phyloP scores from a whole-genome alignment of 2,888 invertebrate genomes.

The Pogonocherus hispidulus region DNA sequence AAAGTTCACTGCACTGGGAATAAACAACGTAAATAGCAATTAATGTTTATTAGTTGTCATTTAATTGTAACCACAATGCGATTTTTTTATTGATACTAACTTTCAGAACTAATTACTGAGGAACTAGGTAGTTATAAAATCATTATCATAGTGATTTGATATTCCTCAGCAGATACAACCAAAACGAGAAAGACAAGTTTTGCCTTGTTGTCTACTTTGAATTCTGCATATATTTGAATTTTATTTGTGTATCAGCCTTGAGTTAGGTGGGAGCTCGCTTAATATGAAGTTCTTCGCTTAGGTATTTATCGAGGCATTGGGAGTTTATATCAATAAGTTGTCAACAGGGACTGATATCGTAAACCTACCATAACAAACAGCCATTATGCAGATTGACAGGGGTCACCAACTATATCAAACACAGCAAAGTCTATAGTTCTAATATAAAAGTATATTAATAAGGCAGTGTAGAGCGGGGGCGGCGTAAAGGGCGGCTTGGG shows the following conservation, averaged over 20 bases:
- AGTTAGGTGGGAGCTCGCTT: not conserved
- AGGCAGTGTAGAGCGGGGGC: conserved; percentile 42
- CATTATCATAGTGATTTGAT: not conserved
- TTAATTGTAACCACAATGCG: too few species aligned
- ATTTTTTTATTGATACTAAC: not conserved
- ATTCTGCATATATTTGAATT: conserved; percentile 15
- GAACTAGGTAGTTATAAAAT: not conserved
- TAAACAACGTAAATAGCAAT: not conserved
- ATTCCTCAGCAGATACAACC: not conserved
- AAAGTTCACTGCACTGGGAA: not conserved
- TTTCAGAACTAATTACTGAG: not conserved
- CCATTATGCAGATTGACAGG: conserved; percentile 58
- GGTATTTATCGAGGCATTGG: not conserved
- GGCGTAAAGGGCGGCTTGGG: conserved; percentile 53
- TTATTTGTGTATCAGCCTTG: not conserved
- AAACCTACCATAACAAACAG: conserved; percentile 67
- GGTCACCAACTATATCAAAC: conserved; percentile 54
- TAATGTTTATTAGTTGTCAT: not conserved
- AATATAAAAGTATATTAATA: conserved; percentile 26
- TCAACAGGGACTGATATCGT: conserved; percentile 7
- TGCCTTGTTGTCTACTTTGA: not conserved
- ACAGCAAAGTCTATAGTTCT: conserved; percentile 50
- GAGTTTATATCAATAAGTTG: too few species aligned
- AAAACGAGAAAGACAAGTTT: conserved; percentile 15
- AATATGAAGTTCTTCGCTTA: not conserved